A percentile compares a stretch with the other conserved stretches of the same genome.
Evolutionary conservation across 1,140 invertebrate species (phyloP).

Genomic region (Sinonovacula constricta): DNA sequence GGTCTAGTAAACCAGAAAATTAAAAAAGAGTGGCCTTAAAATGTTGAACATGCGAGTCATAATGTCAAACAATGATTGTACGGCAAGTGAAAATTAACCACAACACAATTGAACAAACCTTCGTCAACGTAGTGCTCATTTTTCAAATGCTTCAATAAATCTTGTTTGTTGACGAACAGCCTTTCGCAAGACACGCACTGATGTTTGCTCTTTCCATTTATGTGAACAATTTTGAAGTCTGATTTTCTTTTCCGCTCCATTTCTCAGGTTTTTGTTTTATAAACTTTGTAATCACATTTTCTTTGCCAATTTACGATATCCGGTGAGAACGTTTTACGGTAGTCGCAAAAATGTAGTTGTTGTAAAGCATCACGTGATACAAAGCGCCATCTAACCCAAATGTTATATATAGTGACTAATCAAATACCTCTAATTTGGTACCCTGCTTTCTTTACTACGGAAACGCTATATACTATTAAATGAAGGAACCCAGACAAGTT

Average conservation of each 20-base stretch:
- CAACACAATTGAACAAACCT: constrained; percentile 26
- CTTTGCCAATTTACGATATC: constrained; percentile 40
- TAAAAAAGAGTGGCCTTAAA: constrained; percentile 25
- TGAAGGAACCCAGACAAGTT: constrained; percentile 36
- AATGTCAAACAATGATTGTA: constrained; percentile 29
- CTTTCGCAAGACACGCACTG: constrained; percentile 25
- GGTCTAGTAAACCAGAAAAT: constrained; percentile 30
- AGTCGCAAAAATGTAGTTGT: constrained; percentile 37
- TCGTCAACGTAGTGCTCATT: constrained; percentile 25
- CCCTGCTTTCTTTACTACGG: constrained; percentile 32
- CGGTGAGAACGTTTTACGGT: constrained; percentile 32
- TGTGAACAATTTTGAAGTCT: constrained; percentile 29
- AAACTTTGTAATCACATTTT: constrained; percentile 36
- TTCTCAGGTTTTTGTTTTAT: constrained; percentile 32
- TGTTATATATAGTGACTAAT: constrained; percentile 39
- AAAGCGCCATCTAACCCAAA: constrained; percentile 39
- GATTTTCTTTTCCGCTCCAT: constrained; percentile 37
- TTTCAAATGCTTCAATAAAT: constrained; percentile 31
- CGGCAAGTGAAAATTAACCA: constrained; percentile 30
- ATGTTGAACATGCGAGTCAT: constrained; percentile 30
- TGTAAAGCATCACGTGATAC: constrained; percentile 36
- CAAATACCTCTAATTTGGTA: constrained; percentile 39
- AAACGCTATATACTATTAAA: constrained; percentile 38
- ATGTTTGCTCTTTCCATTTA: constrained; percentile 28
- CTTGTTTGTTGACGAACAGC: constrained; percentile 25